Evolutionary conservation across 2,797 vertebrate genomes (phyloP), one percentile per base, ranked within the genome.

Genomic region (Alfaro cultratus): DNA sequence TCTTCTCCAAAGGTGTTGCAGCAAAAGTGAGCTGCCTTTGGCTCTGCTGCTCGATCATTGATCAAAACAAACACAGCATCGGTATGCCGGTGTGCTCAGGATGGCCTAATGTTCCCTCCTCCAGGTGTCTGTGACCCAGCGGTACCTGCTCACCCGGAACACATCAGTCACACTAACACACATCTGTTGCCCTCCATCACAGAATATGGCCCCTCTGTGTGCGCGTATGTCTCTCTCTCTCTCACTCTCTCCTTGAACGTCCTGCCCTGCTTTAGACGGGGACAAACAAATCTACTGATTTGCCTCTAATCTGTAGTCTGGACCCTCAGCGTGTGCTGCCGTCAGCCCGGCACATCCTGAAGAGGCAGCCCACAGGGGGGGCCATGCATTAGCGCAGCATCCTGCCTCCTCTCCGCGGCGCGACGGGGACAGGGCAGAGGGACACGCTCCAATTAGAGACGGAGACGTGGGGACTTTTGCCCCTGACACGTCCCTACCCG

Each of bases 201-300:
- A 74, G 79, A 79, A 76, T 84, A 49, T 75, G 80, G 77, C 80
- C 80, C 78, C 78, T 43, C 21, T 41, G 34, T 62, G 26, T 57
- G 9, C 13, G 8, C 21, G 18, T 88, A 83, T 84, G 84, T 92
- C 91, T 89, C 92, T 88, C 90, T 84, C 62, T 67, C 34, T 21
- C 34, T 89, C 85, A 84, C 85, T 91, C 91, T 89, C 92, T 89
- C 92, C 93, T 92, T 92, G 89, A 87, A 86, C 79, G 88, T 88
- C 83, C 89, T 79, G 34, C 78, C 87, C 83, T 3, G 41, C 85
- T 90, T 70, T 23, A 51, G 13, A 82, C 82, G 86, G 93, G 92
- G 93, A 94, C 93, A 93, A 94, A 94, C 92, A 91, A 89, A 88
- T 92, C 86, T 91, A 93, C 77, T 91, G 91, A 94, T 94, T 94